phyloP scores from a whole-genome alignment of 1,140 invertebrate genomes.

The Drosophila azteca region DNA sequence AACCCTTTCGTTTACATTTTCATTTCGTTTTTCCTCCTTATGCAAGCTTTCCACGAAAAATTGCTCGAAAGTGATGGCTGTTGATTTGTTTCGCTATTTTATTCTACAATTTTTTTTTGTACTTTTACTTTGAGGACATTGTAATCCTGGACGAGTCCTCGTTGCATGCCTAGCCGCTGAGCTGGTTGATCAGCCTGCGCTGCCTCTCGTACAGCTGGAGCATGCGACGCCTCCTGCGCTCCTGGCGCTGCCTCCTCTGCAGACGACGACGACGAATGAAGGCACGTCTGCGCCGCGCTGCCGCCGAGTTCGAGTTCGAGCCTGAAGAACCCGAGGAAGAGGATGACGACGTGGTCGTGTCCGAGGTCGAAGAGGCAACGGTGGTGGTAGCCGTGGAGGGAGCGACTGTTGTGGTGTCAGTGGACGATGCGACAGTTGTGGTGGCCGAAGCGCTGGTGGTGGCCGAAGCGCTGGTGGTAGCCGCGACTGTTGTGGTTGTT shows the following conservation, averaged over 20 bases:
- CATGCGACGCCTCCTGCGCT: slow-evolving; percentile 4
- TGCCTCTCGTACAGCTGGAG: not conserved
- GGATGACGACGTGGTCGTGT: not conserved
- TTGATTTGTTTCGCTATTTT: not conserved
- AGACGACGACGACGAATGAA: slow-evolving; percentile 27
- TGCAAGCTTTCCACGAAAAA: too few relatives aligned
- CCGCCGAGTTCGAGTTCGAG: not conserved
- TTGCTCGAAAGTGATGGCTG: not conserved
- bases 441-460: not conserved
- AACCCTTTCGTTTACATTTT: slow-evolving; percentile 14
- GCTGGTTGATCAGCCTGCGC: too few relatives aligned
- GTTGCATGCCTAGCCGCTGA: too few relatives aligned
- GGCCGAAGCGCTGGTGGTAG: not conserved
- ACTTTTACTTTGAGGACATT: not conserved
- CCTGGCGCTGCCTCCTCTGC: not conserved
- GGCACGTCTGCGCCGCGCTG: slow-evolving; percentile 1
- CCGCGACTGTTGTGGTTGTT: not conserved
- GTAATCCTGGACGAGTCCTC: too few relatives aligned
- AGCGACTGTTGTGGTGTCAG: not conserved
- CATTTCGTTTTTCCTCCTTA: slow-evolving; percentile 13
- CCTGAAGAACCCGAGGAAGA: slow-evolving; percentile 1
- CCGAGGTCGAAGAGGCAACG: not conserved
- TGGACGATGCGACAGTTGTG: not conserved
- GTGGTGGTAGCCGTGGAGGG: not conserved
- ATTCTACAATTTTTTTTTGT: not conserved